phyloP scores from a whole-genome alignment of 2,797 vertebrate species.

The Apogon talboti region DNA sequence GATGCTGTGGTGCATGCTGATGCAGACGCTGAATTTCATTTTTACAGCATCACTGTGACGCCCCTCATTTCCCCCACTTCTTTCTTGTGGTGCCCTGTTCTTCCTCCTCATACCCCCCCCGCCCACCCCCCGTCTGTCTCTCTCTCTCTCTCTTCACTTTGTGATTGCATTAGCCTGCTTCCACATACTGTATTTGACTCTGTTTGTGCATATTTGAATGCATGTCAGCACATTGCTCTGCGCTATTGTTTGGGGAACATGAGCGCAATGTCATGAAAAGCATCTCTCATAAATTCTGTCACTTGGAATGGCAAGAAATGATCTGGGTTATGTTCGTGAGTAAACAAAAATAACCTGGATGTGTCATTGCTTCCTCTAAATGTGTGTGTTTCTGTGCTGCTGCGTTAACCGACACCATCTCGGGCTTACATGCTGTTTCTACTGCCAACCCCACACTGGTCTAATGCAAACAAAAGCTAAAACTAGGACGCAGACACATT shows the following conservation, averaged over 20 bases:
- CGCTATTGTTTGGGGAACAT: conserved; percentile 66
- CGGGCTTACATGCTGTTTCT: conserved; percentile 9
- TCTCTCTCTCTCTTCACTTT: conserved; percentile 22
- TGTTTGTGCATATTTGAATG: conserved; percentile 15
- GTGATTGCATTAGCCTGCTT: background rate
- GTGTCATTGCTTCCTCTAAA: conserved; percentile 8
- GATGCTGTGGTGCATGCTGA: conserved; percentile 67
- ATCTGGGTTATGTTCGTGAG: conserved; percentile 33
- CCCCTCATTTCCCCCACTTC: conserved; percentile 5
- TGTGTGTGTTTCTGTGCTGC: conserved; percentile 26
- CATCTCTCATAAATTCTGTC: conserved; percentile 50
- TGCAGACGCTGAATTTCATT: conserved; percentile 56
- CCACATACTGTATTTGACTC: background rate
- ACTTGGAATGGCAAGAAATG: conserved; percentile 52
- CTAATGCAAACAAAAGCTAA: background rate
- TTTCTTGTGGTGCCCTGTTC: conserved; percentile 11
- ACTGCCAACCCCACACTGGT: background rate
- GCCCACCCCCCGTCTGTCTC: background rate
- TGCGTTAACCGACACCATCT: conserved; percentile 36
- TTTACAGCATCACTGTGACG: conserved; percentile 47
- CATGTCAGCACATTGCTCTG: conserved; percentile 31
- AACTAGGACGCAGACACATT: conserved; percentile 24
- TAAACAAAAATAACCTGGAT: conserved; percentile 58
- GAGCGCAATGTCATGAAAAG: conserved; percentile 51
- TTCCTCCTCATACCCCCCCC: background rate